A percentile compares a stretch with the other conserved stretches of the same genome.
phyloP scores from a whole-genome alignment of 2,113 vertebrate species.

The Ceyx cyanopectus region DNA sequence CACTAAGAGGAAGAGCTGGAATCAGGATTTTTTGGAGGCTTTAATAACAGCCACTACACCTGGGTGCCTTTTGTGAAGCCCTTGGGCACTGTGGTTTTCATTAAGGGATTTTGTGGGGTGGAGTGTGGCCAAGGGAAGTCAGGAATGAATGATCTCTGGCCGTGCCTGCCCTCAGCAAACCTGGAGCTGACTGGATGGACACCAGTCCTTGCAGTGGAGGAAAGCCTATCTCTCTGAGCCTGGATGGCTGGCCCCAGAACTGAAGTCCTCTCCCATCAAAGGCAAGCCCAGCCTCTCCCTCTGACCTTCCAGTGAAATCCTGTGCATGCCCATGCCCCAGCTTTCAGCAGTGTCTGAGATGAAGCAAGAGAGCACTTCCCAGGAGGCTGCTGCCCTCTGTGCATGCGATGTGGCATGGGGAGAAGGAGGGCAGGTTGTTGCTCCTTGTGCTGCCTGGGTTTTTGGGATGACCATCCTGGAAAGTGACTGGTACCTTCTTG shows the following conservation, averaged over 20 bases:
- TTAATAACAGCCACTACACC: not conserved
- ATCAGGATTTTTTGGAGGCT: not conserved
- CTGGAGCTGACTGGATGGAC: fast-evolving
- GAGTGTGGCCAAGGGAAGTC: not conserved
- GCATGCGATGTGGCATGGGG: not conserved
- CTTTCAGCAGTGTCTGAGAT: not conserved
- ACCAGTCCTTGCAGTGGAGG: not conserved
- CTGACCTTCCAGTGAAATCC: not conserved
- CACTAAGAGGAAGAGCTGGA: not conserved
- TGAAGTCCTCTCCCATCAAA: not conserved
- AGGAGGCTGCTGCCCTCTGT: not conserved
- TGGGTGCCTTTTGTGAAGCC: conserved; percentile 5
- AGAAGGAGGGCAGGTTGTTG: not conserved
- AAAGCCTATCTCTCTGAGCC: not conserved
- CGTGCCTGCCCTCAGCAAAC: not conserved
- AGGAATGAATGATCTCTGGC: not conserved
- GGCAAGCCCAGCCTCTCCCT: not conserved
- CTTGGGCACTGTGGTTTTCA: not conserved
- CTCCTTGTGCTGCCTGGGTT: not conserved
- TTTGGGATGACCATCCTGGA: not conserved
- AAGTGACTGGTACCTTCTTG: not conserved
- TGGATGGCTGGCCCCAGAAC: fast-evolving
- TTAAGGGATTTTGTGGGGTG: not conserved
- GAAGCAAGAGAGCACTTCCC: not conserved
- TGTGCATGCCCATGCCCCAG: fast-evolving